A percentile compares a stretch with the other conserved stretches of the same genome.
phyloP scores from a whole-genome alignment of 2,113 vertebrate species.

The Centropristis striata region DNA sequence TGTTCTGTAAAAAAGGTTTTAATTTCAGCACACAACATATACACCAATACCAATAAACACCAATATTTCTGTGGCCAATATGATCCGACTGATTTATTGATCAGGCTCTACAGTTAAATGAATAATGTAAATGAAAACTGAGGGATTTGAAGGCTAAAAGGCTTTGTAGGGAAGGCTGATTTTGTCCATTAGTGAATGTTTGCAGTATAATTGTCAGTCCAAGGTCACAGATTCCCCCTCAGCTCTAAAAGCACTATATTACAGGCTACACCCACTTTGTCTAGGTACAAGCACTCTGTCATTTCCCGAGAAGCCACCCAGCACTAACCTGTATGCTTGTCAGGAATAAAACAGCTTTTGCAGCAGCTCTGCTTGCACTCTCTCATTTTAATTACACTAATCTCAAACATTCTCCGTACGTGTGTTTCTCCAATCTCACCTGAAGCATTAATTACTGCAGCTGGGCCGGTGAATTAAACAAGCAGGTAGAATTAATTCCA shows the following conservation, averaged over 20 bases:
- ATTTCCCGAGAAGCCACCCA: background rate
- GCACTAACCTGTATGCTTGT: background rate
- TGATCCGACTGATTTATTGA: too few species aligned
- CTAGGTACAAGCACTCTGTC: background rate
- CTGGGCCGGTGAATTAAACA: background rate
- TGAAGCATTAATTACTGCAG: conserved; percentile 23
- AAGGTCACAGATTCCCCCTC: background rate
- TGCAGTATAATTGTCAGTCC: background rate
- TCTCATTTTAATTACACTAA: conserved; percentile 51
- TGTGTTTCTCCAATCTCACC: conserved; percentile 23
- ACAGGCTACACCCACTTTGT: background rate
- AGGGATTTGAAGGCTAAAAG: background rate
- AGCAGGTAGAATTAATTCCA: background rate
- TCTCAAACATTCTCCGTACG: conserved; percentile 14
- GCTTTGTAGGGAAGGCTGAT: background rate
- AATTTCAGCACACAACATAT: too few species aligned
- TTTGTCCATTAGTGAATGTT: background rate
- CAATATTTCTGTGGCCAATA: too few species aligned
- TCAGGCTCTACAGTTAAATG: too few species aligned
- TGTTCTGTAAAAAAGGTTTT: too few species aligned
- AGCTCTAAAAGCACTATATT: conserved; percentile 5
- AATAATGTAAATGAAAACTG: too few species aligned
- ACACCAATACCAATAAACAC: too few species aligned
- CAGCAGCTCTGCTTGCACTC: conserved; percentile 29
- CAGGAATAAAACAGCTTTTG: background rate